A percentile compares a stretch with the other conserved stretches of the same genome.
These are phyloP conservation scores for Sylvilagus floridanus DNA, from an alignment of 2,797 vertebrate genomes.

Conservation along the genomic window DNA sequence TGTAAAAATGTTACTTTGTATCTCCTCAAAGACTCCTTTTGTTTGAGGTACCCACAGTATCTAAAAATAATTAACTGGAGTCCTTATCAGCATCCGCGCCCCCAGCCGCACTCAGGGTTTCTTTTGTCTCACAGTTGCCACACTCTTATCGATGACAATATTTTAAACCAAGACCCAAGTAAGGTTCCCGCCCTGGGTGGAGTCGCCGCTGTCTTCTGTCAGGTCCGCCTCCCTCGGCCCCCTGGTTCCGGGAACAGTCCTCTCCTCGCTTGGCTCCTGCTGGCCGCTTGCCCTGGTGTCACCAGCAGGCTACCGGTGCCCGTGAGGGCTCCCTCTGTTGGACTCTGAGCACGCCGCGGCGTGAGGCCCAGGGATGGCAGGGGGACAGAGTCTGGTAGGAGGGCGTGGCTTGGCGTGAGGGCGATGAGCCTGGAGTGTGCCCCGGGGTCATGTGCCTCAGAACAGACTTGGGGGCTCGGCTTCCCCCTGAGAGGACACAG, in stretches of 20 bases:
- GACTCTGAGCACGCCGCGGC: not conserved
- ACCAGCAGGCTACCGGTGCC: not conserved
- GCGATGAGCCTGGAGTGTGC: not conserved
- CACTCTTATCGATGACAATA: not conserved
- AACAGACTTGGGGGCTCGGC: not conserved
- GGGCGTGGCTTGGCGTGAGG: not conserved
- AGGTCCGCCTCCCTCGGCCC: not conserved
- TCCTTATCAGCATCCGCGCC: not conserved
- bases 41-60: not conserved
- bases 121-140: not conserved
- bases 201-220: not conserved
- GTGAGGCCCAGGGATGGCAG: not conserved
- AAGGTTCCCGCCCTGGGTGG: not conserved
- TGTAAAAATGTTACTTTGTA: constrained; percentile 36
- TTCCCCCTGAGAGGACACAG: not conserved
- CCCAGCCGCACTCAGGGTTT: not conserved
- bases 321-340: not conserved
- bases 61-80: not conserved
- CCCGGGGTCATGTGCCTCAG: not conserved
- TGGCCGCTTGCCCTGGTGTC: not conserved
- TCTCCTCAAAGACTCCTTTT: not conserved
- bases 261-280: not conserved
- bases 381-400: not conserved
- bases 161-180: not conserved
- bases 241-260: not conserved